Conservation (phyloP, 2,113 vertebrate species). For the Castor canadensis region DNA sequence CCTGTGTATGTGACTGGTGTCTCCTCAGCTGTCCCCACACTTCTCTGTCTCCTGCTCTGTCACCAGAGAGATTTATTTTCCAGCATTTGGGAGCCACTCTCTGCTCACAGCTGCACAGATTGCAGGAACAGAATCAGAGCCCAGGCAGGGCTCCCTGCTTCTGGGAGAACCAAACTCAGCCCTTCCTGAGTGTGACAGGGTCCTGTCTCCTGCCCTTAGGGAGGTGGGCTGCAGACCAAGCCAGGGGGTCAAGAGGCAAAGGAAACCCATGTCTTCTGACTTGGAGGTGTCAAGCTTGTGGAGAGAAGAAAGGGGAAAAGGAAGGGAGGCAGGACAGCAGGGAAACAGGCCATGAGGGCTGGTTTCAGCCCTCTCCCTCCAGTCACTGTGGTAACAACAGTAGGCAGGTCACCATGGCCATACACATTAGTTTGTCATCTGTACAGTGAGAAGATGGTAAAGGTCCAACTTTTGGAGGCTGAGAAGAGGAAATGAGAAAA, state of each 20-base stretch:
- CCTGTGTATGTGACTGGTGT: not conserved
- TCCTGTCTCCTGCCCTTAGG: not conserved
- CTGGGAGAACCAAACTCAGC: not conserved
- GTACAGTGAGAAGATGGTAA: not conserved
- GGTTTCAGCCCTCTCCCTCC: not conserved
- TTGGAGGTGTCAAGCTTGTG: not conserved
- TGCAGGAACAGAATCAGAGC: not conserved
- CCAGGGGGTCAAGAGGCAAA: not conserved
- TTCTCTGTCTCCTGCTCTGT: not conserved
- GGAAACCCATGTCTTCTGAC: not conserved
- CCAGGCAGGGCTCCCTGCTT: rapidly evolving
- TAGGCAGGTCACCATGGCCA: not conserved
- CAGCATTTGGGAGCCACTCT: not conserved
- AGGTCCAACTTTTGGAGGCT: not conserved
- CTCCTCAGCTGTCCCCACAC: not conserved
- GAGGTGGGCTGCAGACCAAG: not conserved
- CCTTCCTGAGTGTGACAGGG: not conserved
- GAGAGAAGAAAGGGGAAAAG: too few relatives aligned
- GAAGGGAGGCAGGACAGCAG: not conserved
- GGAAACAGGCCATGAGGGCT: not conserved
- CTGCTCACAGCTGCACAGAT: not conserved
- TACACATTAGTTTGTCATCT: not conserved
- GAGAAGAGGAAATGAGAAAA: not conserved
- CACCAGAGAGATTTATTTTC: not conserved
- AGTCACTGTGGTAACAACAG: not conserved